Evolutionary conservation across 2,888 invertebrate genomes (phyloP), one percentile per base, ranked within the genome.

Genomic region (Caenorhabditis zanzibari): DNA sequence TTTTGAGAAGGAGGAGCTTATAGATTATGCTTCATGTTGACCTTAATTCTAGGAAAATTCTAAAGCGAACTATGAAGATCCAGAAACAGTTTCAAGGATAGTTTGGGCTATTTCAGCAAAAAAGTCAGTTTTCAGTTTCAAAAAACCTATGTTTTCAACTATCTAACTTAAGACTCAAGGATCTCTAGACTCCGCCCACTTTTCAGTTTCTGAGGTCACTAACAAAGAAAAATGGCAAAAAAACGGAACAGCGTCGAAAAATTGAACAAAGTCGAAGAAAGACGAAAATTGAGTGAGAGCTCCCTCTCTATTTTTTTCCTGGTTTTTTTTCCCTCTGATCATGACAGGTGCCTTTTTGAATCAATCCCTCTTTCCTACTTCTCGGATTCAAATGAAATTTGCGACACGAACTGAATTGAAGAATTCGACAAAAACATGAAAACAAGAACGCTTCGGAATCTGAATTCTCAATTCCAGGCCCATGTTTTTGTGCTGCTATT

Each of bases 271-370:
- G n/a, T 14, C 44, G n/a, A 47, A 19, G 19, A 3, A 2, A 3
- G 4, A 6, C n/a, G 47, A 19, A 54, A 54, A 54, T 54, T 12
- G 24, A 54, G 52, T 47, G 47, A 47, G 47, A n/a, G 19, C 19
- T n/a, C 47, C 12, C 10, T 12, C 12, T 6, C 38, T 38, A 4
- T 32, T 6, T 7, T 38, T 38, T 38, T 38, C 38, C 2, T 2
- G 6, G 12, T 38, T 38, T 49, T n/a, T 22, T 49, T 49, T 19
- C 7, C n/a, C n/a, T 49, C 49, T 49, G 49, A 49, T 49, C 19
- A 19, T 54, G 54, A 54, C 54, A 54, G 54, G 54, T 54, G 54
- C 24, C 24, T 54, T 54, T 54, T 54, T 12, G 24, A 54, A 24
- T 24, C 22, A 54, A 12, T 12, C 26, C 26, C 54, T 54, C 26